Conservation (phyloP, 2,888 invertebrate genomes). For the Tryphoninae sp. region DNA sequence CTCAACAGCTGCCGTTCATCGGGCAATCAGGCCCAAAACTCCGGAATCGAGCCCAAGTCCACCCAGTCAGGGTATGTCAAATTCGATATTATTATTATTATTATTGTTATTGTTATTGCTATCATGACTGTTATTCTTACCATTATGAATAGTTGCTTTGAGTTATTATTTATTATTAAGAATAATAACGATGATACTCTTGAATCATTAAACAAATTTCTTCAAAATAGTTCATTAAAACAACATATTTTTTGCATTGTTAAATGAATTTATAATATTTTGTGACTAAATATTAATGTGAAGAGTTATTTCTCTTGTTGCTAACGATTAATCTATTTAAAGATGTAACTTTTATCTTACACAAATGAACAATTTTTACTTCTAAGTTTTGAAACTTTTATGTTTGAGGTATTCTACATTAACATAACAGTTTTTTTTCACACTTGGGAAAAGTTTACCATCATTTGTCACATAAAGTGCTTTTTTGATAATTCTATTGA, state of each 20-base stretch:
- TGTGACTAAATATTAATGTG: too few relatives aligned
- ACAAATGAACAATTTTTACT: too few relatives aligned
- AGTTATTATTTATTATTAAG: background rate
- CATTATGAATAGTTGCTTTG: background rate
- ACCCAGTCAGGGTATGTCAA: slow-evolving; percentile 39
- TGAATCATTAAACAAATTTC: background rate
- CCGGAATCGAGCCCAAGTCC: slow-evolving; percentile 57
- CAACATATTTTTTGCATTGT: background rate
- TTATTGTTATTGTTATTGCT: background rate
- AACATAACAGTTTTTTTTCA: too few relatives aligned
- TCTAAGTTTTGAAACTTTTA: too few relatives aligned
- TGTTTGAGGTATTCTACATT: too few relatives aligned
- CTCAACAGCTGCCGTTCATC: slow-evolving; percentile 59
- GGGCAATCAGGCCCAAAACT: slow-evolving; percentile 60
- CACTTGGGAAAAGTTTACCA: too few relatives aligned
- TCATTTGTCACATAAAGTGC: too few relatives aligned
- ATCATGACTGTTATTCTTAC: background rate
- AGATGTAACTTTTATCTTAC: too few relatives aligned
- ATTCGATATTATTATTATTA: background rate
- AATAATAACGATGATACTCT: background rate
- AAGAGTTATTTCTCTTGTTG: too few relatives aligned
- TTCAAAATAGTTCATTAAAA: background rate
- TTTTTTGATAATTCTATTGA: too few relatives aligned
- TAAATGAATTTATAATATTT: background rate
- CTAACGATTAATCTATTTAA: too few relatives aligned